Evolutionary conservation across 2,888 invertebrate genomes (phyloP).

Genomic region (Hirtodrosophila trivittata): DNA sequence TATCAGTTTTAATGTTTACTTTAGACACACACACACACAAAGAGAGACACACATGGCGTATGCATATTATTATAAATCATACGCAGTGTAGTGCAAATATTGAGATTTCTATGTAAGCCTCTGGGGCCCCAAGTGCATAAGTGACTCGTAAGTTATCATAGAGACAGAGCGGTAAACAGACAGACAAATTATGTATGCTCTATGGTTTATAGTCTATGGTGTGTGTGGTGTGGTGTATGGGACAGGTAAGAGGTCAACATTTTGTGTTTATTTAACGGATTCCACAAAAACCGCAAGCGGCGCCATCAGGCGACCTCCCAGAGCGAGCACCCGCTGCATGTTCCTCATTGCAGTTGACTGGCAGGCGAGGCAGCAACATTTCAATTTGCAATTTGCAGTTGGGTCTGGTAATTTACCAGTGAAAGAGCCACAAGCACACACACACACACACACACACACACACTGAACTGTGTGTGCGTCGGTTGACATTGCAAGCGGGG

Average conservation of each 20-base stretch:
- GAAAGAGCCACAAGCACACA: slow-evolving; percentile 24
- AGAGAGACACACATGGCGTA: slow-evolving; percentile 11
- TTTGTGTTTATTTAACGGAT: slow-evolving; percentile 42
- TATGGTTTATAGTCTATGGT: too few relatives aligned
- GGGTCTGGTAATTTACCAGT: slow-evolving; percentile 27
- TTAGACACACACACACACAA: background rate
- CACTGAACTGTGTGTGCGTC: slow-evolving; percentile 5
- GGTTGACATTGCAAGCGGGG: slow-evolving; percentile 25
- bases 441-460: slow-evolving; percentile 10
- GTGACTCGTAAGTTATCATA: too few relatives aligned
- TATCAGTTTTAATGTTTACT: background rate
- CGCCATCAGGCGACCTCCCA: background rate
- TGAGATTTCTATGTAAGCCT: slow-evolving; percentile 6
- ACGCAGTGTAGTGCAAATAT: slow-evolving; percentile 35
- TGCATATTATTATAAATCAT: slow-evolving; percentile 28
- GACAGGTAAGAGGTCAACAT: slow-evolving; percentile 5
- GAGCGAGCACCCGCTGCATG: background rate
- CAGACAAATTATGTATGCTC: background rate
- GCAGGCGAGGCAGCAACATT: slow-evolving; percentile 33
- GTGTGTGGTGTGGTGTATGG: too few relatives aligned
- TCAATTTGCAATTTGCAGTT: slow-evolving; percentile 52
- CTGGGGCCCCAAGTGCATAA: too few relatives aligned
- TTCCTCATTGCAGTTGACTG: slow-evolving; percentile 22
- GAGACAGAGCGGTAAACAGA: background rate
- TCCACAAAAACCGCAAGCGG: slow-evolving; percentile 44